These are phyloP conservation scores for Parasteatoda tepidariorum DNA, from an alignment of 1,140 invertebrate genomes.

Conservation along the genomic window DNA sequence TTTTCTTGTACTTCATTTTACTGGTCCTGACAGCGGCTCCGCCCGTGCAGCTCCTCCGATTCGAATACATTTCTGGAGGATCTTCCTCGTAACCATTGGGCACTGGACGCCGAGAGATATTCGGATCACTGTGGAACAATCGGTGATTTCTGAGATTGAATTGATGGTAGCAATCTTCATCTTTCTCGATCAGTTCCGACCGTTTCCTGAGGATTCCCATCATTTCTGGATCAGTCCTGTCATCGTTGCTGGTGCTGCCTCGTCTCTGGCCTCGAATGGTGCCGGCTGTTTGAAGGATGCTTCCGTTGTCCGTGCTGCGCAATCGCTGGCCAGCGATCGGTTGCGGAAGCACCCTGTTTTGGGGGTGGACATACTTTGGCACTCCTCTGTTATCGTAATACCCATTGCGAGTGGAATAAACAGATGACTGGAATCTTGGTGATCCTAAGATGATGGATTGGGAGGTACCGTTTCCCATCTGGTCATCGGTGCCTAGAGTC, in stretches of 20 bases:
- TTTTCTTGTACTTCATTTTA: slow-evolving; percentile 58
- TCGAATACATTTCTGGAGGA: background rate
- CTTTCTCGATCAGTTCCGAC: slow-evolving; percentile 22
- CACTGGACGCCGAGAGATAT: slow-evolving; percentile 12
- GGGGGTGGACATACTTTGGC: slow-evolving; percentile 22
- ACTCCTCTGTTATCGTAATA: background rate
- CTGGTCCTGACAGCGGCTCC: slow-evolving; percentile 28
- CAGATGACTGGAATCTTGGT: slow-evolving; percentile 24
- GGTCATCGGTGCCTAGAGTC: background rate
- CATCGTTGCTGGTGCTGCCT: background rate
- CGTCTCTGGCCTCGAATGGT: slow-evolving; percentile 73
- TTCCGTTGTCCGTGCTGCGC: slow-evolving; percentile 81
- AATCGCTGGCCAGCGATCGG: slow-evolving; percentile 74
- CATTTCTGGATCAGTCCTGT: slow-evolving; percentile 14
- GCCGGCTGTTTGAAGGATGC: slow-evolving; percentile 80
- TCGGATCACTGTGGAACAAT: slow-evolving; percentile 51
- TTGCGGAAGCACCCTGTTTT: slow-evolving; percentile 74
- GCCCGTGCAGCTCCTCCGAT: background rate
- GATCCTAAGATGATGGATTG: slow-evolving; percentile 35
- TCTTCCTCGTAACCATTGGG: background rate
- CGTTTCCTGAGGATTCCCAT: slow-evolving; percentile 18
- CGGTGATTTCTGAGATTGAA: slow-evolving; percentile 27
- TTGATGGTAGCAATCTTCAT: slow-evolving; percentile 19
- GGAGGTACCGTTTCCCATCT: slow-evolving; percentile 51
- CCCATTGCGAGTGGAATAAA: background rate